Evolutionary conservation across 2,888 invertebrate species (phyloP), one percentile per base, ranked within the genome.

Genomic region (Ecliptopera silaceata): DNA sequence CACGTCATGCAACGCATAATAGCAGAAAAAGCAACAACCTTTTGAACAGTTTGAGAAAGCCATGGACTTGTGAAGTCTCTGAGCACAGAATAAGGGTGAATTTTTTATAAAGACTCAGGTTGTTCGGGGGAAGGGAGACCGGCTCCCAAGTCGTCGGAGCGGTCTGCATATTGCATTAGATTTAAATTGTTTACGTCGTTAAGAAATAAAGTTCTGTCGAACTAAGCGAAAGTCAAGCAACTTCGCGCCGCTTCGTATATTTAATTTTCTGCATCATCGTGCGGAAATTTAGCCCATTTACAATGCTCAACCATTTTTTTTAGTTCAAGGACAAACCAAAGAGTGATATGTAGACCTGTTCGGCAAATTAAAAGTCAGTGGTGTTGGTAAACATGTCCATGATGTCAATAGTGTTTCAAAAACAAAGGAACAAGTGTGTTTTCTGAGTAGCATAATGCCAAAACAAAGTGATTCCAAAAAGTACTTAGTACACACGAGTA

Each of bases 121-220:
- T 63, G 70, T 61, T 69, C 59, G 68, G 61, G 48, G 68, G 64
- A n/a, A 72, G 73, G 66, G 68, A 47, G 69, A 56, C 58, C 66
- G 74, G 71, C 58, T 46, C 61, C 41, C 66, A 71, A 84, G 81
- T 81, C 78, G 75, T 75, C 75, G 73, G 76, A 75, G 63, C 66
- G 73, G 75, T 77, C 82, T 88, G 88, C 88, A 88, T 89, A 85
- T 89, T 89, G 84, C 85, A 89, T 89, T 88, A 88, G 84, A 84
- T 87, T 88, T 87, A 89, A 89, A 89, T 88, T 88, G 87, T 89
- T 89, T 88, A 88, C 86, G 88, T 88, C 88, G 87, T 88, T 89
- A 88, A 86, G 87, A 86, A 86, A 85, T 80, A 83, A 88, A 88
- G 74, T 88, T 87, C 70, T 66, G 64, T 66, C 69, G 63, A 84